Evolutionary conservation across 2,888 invertebrate genomes (phyloP).

Genomic region (Amiota minor): DNA sequence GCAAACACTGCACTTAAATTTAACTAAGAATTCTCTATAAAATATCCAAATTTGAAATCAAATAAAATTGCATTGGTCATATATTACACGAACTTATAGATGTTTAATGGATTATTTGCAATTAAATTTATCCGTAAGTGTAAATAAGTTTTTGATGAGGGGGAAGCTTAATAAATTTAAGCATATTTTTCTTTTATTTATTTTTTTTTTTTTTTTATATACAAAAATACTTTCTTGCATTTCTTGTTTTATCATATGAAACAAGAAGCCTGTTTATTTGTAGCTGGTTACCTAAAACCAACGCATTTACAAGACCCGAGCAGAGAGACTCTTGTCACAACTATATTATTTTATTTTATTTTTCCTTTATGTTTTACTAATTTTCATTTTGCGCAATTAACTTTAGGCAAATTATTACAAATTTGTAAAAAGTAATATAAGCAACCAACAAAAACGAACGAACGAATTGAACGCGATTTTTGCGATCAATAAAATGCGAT

Average conservation of each 20-base stretch:
- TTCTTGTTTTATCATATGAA: too few relatives aligned
- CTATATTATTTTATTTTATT: slow-evolving; percentile 12
- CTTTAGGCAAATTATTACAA: slow-evolving; percentile 53
- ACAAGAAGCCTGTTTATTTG: background rate
- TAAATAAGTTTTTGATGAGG: too few relatives aligned
- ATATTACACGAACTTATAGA: too few relatives aligned
- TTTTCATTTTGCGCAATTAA: slow-evolving; percentile 58
- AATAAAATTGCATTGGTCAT: too few relatives aligned
- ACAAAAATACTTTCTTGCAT: background rate
- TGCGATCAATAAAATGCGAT: slow-evolving; percentile 9
- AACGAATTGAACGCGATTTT: background rate
- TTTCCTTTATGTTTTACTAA: slow-evolving; percentile 49
- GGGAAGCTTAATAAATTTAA: too few relatives aligned
- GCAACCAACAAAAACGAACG: too few relatives aligned
- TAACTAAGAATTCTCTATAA: too few relatives aligned
- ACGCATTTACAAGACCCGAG: slow-evolving; percentile 12
- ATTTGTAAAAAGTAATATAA: background rate
- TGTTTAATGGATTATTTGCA: too few relatives aligned
- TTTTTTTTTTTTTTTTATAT: background rate
- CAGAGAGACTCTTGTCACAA: slow-evolving; percentile 15
- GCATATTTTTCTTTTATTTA: background rate
- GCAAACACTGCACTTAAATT: too few relatives aligned
- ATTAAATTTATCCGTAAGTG: too few relatives aligned
- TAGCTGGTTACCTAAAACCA: background rate
- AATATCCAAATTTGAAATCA: too few relatives aligned